Conservation (phyloP, 2,113 vertebrate genomes). For the Melanostigma gelatinosum region DNA sequence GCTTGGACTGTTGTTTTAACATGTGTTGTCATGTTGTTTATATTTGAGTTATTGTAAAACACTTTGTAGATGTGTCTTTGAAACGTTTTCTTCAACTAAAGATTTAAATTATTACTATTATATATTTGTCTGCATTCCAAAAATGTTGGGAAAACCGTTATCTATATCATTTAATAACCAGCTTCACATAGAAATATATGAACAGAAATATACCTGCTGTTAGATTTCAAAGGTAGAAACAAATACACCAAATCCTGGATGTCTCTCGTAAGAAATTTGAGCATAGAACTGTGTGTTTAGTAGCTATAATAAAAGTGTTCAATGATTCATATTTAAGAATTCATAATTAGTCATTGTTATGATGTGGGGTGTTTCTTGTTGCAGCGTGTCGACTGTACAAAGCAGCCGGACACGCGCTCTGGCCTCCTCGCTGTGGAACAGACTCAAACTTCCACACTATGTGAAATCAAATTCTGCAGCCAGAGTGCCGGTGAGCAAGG, state of each 20-base stretch:
- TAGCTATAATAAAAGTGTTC: too few species aligned
- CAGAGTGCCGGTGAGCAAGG: slow-evolving; percentile 5
- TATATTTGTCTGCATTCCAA: not conserved
- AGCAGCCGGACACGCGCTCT: too few species aligned
- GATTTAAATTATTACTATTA: not conserved
- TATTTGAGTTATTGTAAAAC: not conserved
- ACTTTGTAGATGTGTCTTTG: not conserved
- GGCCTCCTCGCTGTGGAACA: too few species aligned
- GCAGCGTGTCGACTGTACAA: too few species aligned
- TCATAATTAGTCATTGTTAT: too few species aligned
- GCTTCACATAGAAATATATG: not conserved
- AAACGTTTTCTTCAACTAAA: not conserved
- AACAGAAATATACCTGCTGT: not conserved
- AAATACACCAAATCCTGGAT: not conserved
- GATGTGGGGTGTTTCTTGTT: too few species aligned
- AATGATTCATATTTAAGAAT: too few species aligned
- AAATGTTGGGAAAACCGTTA: not conserved
- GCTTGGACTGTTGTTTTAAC: not conserved
- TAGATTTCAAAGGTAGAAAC: not conserved
- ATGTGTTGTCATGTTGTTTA: not conserved
- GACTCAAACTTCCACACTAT: too few species aligned
- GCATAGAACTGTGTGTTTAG: too few species aligned
- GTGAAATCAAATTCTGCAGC: not conserved
- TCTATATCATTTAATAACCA: not conserved
- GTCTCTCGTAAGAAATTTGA: too few species aligned